Evolutionary conservation across 2,888 invertebrate species (phyloP).

Genomic region (Chrysolina haemoptera): DNA sequence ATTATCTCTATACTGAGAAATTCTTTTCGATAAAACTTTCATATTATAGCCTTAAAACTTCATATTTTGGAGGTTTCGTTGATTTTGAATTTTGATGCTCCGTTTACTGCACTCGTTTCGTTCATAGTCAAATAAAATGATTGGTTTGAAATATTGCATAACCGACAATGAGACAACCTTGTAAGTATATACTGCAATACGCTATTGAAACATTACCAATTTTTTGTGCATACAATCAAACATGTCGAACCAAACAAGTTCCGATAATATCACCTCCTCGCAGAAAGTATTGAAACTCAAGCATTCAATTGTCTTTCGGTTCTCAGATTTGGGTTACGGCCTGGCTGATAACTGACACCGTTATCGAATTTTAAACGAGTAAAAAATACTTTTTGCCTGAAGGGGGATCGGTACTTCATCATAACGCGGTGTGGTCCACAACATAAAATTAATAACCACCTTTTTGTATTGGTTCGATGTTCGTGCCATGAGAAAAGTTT

Average conservation of each 20-base stretch:
- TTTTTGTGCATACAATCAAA: conserved; percentile 8
- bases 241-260: conserved; percentile 9
- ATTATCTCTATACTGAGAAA: no score
- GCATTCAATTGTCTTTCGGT: conserved; percentile 36
- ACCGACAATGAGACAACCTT: conserved; percentile 12
- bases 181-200: conserved; percentile 12
- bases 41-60: not conserved
- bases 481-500: not conserved
- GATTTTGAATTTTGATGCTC: not conserved
- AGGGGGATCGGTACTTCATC: conserved; percentile 11
- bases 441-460: conserved; percentile 22
- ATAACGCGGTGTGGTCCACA: conserved; percentile 26
- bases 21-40: no score
- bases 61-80: not conserved
- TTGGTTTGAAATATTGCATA: not conserved
- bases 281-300: conserved; percentile 20
- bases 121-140: not conserved
- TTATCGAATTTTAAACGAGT: conserved; percentile 15
- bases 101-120: not conserved
- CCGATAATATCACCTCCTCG: conserved; percentile 33
- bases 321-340: conserved; percentile 36
- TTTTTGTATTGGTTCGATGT: conserved; percentile 9
- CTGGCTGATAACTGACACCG: conserved; percentile 16
- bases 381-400: not conserved
- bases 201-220: conserved; percentile 10